Evolutionary conservation across 1,140 invertebrate species (phyloP), one percentile per base, ranked within the genome.

Genomic region (Drosophila sproati): DNA sequence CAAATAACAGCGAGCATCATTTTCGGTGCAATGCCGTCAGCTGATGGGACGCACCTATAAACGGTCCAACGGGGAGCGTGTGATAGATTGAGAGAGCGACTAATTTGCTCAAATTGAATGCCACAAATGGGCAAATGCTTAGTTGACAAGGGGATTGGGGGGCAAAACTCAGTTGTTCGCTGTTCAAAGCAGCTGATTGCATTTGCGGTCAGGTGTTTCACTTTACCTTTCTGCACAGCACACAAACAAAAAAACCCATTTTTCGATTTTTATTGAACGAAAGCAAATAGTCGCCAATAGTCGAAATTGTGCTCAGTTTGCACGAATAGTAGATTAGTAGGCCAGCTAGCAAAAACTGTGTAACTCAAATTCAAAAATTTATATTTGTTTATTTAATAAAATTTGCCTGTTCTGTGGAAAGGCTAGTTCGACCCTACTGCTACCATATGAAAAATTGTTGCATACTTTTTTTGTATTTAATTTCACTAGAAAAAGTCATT

Each of bases 1-100:
- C 63, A 77, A 73, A 41, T 69, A 73, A 73, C 66, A 59, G 50
- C 47, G 68, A 77, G 73, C 12, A 47, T 45, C 47, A 61, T 70
- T 74, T 74, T 52, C 52, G 43, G 43, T 43, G 63, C 68, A 51
- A 7, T 29, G 47, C 50, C 39, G 31, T 12, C 28, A 69, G 39
- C n/a, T 69, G 66, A 35, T 51, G 8, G n/a, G 64, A 68, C 39
- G 34, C 64, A 73, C 54, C 61, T 72, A 52, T 56, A 50, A 59
- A 50, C 54, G 28, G n/a, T 37, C 7, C 29, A 39, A 54, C 43
- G 10, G 12, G 28, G 2, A 8, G 20, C 20, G 20, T 20, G 35
- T 31, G 32, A 0, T 1, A 8, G 35, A 8, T 3, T 20, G 10
- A 2, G 48, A 10, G n/a, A 10, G 29, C 8, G 10, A 3, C 45